Evolutionary conservation across 2,888 invertebrate species (phyloP), one percentile per base, ranked within the genome.

Genomic region (Drosophila antonietae): DNA sequence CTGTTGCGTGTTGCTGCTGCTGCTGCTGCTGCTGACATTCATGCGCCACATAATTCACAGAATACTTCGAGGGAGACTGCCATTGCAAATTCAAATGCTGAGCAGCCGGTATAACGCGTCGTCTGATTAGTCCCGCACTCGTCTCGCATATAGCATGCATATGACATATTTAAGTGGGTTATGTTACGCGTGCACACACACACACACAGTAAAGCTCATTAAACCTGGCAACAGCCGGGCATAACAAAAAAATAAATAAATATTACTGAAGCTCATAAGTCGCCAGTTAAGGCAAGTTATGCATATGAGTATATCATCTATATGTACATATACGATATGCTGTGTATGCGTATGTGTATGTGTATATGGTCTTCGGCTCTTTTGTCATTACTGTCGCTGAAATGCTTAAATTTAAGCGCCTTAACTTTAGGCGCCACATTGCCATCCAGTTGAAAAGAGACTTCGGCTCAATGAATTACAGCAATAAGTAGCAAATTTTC

Each of bases 111-210:
- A 47, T 37, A 83, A n/a, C 55, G 69, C 69, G 82, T 74, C 80
- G 69, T 83, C 67, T 88, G 86, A 85, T 81, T 81, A 89, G 89
- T 70, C 73, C 67, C 78, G 72, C 60, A 53, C 65, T 53, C 72
- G 61, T 28, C 68, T 47, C 51, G 31, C 67, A 66, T 33, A 35
- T 33, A 5, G 44, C 44, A 57, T 57, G 84, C 88, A 88, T 68
- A 75, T 85, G 84, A 89, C 88, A 89, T 89, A 88, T 85, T 75
- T 88, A 85, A 89, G 86, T 85, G 86, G 83, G 83, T 88, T 86
- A 88, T 70, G 58, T 66, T 62, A 59, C 59, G 58, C 53, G 43
- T 56, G 55, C 68, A 66, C 59, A 61, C 47, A 47, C 23, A 3
- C 55, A 12, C 28, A 9, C 28, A 18, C 18, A 61, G 67, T 46